Base-by-base conservation (phyloP, 2,888 invertebrate species). In the Globia sparganii region DNA sequence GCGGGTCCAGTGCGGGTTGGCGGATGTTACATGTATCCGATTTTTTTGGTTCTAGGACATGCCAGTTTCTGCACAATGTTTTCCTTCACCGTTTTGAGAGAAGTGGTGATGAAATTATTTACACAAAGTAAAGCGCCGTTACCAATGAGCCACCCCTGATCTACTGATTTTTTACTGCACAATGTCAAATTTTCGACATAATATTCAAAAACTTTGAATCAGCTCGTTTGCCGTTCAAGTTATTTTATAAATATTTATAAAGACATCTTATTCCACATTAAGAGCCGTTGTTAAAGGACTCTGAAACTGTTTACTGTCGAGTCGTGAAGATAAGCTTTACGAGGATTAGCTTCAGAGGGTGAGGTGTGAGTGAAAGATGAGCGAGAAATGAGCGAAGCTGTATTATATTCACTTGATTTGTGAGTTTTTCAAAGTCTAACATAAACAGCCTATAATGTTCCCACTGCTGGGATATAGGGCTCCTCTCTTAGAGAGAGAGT, bases 321-420 rank as follows among this genome's bases (percentile, higher is more conserved):
- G 76, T 66, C 84, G 68, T 81, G 75, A 76, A 86, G 86, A 85
- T 86, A 85, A 84, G 85, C 75, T 84, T 85, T 84, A 81, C 70
- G 84, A 84, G 85, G 80, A 72, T 86, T 68, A 75, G 73, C 59
- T 71, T 31, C 11, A 43, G 4, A 46, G n/a, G 77, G 25, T 13
- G 46, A 70, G 66, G 75, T 69, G 15, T 6, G 11, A 34, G 5
- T 5, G 56, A 25, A 2, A 83, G 73, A 80, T 84, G 81, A 64
- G 73, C 81, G 71, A 59, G 67, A 11, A 64, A 73, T 40, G 40
- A 40, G 11, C 40, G 1, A 2, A 40, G 11, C 11, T 40, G 40
- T 40, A 11, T 40, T 40, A 15, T 43, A 0, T 43, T 15, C 15
- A 4, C 13, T 43, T 43, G 15, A 15, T 43, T 43, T 43, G 15